Evolutionary conservation across 2,797 vertebrate species (phyloP), one percentile per base, ranked within the genome.

Genomic region (Coranthus polyacanthus): DNA sequence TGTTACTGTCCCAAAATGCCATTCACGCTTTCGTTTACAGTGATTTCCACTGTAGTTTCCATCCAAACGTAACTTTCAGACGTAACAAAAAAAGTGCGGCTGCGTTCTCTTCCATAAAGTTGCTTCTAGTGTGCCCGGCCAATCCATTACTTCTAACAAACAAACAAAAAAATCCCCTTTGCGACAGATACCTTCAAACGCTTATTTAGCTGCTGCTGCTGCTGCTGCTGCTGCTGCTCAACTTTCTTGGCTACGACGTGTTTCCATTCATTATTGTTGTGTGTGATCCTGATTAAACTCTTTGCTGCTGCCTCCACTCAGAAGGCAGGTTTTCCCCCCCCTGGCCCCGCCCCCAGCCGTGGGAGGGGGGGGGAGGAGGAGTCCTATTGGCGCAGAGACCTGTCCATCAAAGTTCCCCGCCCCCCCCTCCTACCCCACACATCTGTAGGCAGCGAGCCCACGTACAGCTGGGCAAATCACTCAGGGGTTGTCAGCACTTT

Each of bases 251-350:
- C 89, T 82, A 24, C 88, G 83, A 83, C 72, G 84, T 71, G 78
- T 90, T 92, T 93, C 93, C 93, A 93, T 94, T 94, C 91, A 94
- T 93, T 93, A 92, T 86, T 92, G 87, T 88, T 89, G 86, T 88
- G 86, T 88, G 83, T 80, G 89, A 86, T 89, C 67, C 85, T 81
- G 87, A 90, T 91, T 89, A 84, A 72, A 73, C 77, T 60, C 59
- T 81, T 74, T 63, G 53, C 79, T 70, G 52, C 15, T 72, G 80
- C 73, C 74, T 90, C 88, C 89, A 86, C 89, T 88, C 83, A 88
- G 62, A 62, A 72, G 72, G 85, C 78, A 65, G 79, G 80, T 34
- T 81, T 85, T 62, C 57, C 32, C 12, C 17, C 47, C 41, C 49
- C 24, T 18, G 15, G n/a, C 10, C 84, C 90, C 91, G 44, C 92